Evolutionary conservation across 2,797 vertebrate species (phyloP), one percentile per base, ranked within the genome.

Genomic region (Erpetoichthys calabaricus): DNA sequence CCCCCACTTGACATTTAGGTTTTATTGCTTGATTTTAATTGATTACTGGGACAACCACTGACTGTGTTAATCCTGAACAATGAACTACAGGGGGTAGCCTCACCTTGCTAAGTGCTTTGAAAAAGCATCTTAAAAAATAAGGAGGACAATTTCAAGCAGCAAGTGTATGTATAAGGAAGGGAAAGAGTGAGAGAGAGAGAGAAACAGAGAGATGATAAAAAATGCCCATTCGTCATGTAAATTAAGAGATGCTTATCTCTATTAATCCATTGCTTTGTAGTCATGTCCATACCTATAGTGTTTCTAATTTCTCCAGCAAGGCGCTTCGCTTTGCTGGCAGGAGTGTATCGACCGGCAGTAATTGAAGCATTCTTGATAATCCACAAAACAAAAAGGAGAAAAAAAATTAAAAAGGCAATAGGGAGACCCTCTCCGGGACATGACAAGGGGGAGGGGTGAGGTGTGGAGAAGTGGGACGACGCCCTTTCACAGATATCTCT

Each of bases 291-390:
- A 77, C 81, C 80, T 78, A 81, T 84, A 84, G 82, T 81, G 79
- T 81, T 80, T 83, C 85, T 86, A 82, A 85, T 86, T 86, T 86
- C 80, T 81, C 73, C 62, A 10, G 41, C 47, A 45, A 56, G n/a
- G 73, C 80, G 78, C 81, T 81, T 76, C 79, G 80, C 79, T 81
- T 82, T 75, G 78, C 81, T 83, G 84, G 78, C 81, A 81, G 83
- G 75, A 86, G 83, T 81, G 81, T 86, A 86, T 86, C 81, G 84
- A 86, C 86, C 81, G 77, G 78, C 78, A 75, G 80, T 87, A 86
- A 86, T 85, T 88, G 84, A 86, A 87, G 81, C 85, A 81, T 84
- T 84, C 82, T 84, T 86, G 83, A 87, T 87, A 87, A 88, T 87
- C 83, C 80, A 77, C 73, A 64, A 82, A 80, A 81, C 79, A 84